Conservation (phyloP, 2,797 vertebrate genomes). For the Carapus acus region DNA sequence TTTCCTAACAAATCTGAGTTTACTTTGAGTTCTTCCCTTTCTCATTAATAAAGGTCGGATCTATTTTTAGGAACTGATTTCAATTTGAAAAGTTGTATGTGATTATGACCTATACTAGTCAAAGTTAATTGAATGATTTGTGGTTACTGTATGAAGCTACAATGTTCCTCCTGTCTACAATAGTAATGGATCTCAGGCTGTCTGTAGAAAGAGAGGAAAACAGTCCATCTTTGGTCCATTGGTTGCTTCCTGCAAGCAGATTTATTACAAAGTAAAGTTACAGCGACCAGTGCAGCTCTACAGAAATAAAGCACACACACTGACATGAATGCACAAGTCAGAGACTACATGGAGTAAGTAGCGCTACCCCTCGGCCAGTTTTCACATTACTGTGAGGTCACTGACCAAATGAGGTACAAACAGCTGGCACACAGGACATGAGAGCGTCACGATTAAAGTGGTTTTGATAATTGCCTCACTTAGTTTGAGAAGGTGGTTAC, state of each 20-base stretch:
- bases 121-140: no score
- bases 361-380: constrained; percentile 67
- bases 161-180: no score
- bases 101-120: no score
- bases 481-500: constrained; percentile 63
- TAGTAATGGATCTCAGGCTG: no score
- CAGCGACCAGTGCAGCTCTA: constrained; percentile 90
- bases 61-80: no score
- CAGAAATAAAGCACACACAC: constrained; percentile 87
- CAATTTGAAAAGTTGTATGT: no score
- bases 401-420: constrained; percentile 62
- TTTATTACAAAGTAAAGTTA: constrained; percentile 91
- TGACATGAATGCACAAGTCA: constrained; percentile 82
- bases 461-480: constrained; percentile 63
- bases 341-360: constrained; percentile 70
- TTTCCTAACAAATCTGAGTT: no score
- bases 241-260: constrained; percentile 90
- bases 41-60: no score
- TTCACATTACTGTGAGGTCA: constrained; percentile 64
- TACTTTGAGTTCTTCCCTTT: no score
- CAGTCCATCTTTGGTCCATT: constrained; percentile 36
- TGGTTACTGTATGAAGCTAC: no score
- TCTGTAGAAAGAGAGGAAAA: no score
- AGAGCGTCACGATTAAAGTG: constrained; percentile 67
- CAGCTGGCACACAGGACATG: constrained; percentile 69